Base-by-base conservation (phyloP, 1,140 invertebrate genomes). In the Pseudomyrmex gracilis region DNA sequence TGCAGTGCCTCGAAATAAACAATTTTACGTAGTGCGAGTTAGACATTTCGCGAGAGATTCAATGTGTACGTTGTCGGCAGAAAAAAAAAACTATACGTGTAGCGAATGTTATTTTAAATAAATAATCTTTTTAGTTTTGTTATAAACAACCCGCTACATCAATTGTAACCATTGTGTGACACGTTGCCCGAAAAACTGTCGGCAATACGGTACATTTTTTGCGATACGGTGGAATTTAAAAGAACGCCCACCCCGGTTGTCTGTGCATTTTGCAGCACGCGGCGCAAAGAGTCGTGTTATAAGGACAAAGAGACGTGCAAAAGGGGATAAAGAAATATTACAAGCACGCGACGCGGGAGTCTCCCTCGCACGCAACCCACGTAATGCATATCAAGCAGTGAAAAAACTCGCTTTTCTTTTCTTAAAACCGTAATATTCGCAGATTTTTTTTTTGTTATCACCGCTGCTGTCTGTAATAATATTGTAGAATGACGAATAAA, bases 301-400 rank as follows among this genome's bases (percentile, higher is more conserved):
- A 76, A 76, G 20, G 5, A n/a, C 2, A 43, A 43, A 77, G 45
- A 57, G 13, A 67, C 34, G 15, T 45, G 13, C 12, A 57, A 68
- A 66, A 68, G 66, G 49, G 66, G 49, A 9, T 77, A 17, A 57
- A 67, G 34, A 77, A 68, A 68, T 67, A 67, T 78, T 55, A 63
- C 22, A 51, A 34, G 34, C 34, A 7, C 34, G 34, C n/a, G n/a
- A n/a, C n/a, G 5, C 17, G 47, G 55, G 22, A 34, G 45, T 43
- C 10, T 68, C 13, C 22, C 51, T 77, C 61, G n/a, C n/a, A 20
- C 47, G 8, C 9, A 22, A 17, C 20, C 8, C 61, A 43, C 0
- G 34, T 58, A 22, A 61, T 67, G 9, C 43, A 61, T 24, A 61
- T 64, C 73, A 78, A 67, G 24, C 47, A 45, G 49, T 9, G 34